phyloP scores from a whole-genome alignment of 2,113 vertebrate genomes.

The Galbula dea region DNA sequence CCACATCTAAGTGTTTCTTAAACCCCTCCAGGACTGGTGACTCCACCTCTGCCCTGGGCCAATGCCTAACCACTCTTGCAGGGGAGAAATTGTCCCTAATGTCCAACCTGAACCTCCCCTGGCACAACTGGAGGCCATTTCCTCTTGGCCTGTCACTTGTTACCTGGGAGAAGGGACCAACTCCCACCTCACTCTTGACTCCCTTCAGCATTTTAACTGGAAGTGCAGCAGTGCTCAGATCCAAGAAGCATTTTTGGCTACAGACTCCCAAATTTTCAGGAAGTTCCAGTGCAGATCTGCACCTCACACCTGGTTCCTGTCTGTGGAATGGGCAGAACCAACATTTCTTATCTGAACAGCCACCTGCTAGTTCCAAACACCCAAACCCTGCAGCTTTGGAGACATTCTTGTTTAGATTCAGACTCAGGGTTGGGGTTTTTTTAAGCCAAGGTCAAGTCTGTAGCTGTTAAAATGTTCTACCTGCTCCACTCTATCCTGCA shows the following conservation, averaged over 20 bases:
- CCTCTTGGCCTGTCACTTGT: too few species aligned
- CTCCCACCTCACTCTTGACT: too few species aligned
- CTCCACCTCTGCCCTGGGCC: too few species aligned
- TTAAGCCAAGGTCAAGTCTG: neutral
- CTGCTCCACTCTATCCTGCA: neutral
- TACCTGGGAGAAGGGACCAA: too few species aligned
- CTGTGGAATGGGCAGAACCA: slow-evolving; percentile 34
- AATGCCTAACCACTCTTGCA: too few species aligned
- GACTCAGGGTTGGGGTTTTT: neutral
- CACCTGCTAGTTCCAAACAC: slow-evolving; percentile 45
- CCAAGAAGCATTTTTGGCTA: slow-evolving; percentile 38
- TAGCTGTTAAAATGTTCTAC: neutral
- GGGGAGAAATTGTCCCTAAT: too few species aligned
- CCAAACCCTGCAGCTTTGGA: neutral
- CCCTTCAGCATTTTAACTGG: neutral
- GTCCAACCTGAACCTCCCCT: too few species aligned
- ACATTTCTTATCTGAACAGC: slow-evolving; percentile 48
- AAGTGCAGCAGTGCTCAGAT: neutral
- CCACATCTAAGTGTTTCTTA: too few species aligned
- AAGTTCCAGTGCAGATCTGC: slow-evolving; percentile 58
- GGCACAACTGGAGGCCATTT: too few species aligned
- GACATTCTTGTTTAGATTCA: slow-evolving; percentile 20
- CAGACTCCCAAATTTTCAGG: slow-evolving; percentile 30
- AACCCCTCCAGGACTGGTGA: too few species aligned
- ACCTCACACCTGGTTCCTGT: slow-evolving; percentile 64